Evolutionary conservation across 2,888 invertebrate species (phyloP), one percentile per base, ranked within the genome.

Genomic region (Parelbella ahira): DNA sequence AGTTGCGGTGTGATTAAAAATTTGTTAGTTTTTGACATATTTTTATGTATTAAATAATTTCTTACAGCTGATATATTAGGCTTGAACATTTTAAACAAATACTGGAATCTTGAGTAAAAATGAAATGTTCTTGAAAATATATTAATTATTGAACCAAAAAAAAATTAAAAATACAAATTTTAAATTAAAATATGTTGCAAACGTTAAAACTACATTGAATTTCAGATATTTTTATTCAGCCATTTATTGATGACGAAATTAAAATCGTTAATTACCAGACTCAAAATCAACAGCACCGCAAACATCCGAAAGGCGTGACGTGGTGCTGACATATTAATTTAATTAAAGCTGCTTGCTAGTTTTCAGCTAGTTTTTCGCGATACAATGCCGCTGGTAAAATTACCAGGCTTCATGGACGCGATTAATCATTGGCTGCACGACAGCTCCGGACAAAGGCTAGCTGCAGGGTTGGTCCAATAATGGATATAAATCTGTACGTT

Each of bases 381-480:
- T 64, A 64, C 57, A 55, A 54, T 49, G 63, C 61, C 52, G n/a
- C n/a, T n/a, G 56, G 56, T 63, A 57, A 60, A 68, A 67, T 77
- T 72, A 69, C 66, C 54, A 49, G 68, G 73, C 73, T 77, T 80
- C 83, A 80, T 80, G 76, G 78, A 75, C 66, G 70, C 68, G 59
- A 86, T 86, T 84, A 83, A 86, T 86, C 84, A 86, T 78, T 72
- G 70, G 62, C 56, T 51, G 49, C 58, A 56, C 57, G 67, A 58
- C 68, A 67, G 70, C 57, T 63, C 59, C 63, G 71, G 69, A 75
- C 76, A 75, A 76, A 74, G 65, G 68, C 61, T n/a, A 29, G 19
- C 7, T n/a, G 7, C 54, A 69, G 69, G 68, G 69, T 29, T 62
- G 56, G 11, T 20, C 7, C 29, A 44, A 43, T 39, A 39, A 34